Percentiles rank a stretch among this genome's conserved stretches.
Conservation (phyloP, 2,888 invertebrate genomes). For the Abrostola triplasia region DNA sequence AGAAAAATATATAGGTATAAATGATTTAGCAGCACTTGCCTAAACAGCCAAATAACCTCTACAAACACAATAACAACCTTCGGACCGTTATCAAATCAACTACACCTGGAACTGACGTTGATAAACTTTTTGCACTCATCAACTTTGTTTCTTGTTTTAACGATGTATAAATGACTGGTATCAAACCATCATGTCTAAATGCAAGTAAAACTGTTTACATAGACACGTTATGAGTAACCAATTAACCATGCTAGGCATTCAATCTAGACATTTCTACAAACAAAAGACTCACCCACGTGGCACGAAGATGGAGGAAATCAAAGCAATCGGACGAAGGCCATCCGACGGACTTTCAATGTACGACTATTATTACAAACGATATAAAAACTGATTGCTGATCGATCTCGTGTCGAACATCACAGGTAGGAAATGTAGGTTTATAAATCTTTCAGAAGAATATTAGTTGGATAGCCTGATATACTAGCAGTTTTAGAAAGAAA, state of each 20-base stretch:
- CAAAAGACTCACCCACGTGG: slow-evolving; percentile 27
- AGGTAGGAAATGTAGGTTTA: slow-evolving; percentile 40
- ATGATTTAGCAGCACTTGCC: too few relatives aligned
- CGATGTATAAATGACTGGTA: slow-evolving; percentile 6
- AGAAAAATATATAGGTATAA: too few relatives aligned
- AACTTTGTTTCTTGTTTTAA: slow-evolving; percentile 30
- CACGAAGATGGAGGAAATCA: slow-evolving; percentile 19
- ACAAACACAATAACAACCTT: slow-evolving; percentile 21
- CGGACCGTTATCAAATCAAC: slow-evolving; percentile 37
- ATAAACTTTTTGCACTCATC: slow-evolving; percentile 35
- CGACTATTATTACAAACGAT: slow-evolving; percentile 22
- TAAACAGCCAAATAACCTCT: too few relatives aligned
- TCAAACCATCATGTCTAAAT: too few relatives aligned
- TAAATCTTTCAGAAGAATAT: slow-evolving; percentile 27
- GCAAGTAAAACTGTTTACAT: too few relatives aligned
- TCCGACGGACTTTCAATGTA: slow-evolving; percentile 15
- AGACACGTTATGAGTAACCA: too few relatives aligned
- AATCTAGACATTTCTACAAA: slow-evolving; percentile 23
- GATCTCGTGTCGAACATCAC: slow-evolving; percentile 21
- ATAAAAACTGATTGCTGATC: slow-evolving; percentile 25
- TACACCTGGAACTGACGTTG: slow-evolving; percentile 46
- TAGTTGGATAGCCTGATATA: slow-evolving; percentile 3
- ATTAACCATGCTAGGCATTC: neutral
- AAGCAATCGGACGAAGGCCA: slow-evolving; percentile 30
- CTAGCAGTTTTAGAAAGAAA: slow-evolving; percentile 5